A percentile compares a stretch with the other conserved stretches of the same genome.
These are phyloP conservation scores for Mellivora capensis DNA, from an alignment of 2,113 vertebrate genomes.

Conservation along the genomic window DNA sequence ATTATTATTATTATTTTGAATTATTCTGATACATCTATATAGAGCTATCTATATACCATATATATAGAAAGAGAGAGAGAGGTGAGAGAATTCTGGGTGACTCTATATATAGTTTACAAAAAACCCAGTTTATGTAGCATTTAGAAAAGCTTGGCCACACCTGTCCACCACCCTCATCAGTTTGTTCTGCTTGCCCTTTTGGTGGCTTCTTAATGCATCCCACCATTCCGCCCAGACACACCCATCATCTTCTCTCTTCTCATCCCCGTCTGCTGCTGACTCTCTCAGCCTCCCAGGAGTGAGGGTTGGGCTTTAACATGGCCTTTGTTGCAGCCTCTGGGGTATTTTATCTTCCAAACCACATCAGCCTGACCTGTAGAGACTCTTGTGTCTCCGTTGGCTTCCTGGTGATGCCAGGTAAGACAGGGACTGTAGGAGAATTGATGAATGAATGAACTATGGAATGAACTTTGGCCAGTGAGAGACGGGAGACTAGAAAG, in stretches of 20 bases:
- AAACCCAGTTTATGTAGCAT: background rate
- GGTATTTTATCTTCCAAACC: background rate
- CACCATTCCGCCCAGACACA: background rate
- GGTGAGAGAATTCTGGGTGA: background rate
- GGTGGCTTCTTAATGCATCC: background rate
- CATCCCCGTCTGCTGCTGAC: background rate
- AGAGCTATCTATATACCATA: background rate
- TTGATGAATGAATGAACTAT: too few species aligned
- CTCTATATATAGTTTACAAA: background rate
- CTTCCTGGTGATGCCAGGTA: background rate
- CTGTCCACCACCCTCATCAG: background rate
- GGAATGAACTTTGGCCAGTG: background rate
- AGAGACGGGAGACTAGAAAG: background rate
- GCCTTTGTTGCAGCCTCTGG: background rate
- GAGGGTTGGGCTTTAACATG: background rate
- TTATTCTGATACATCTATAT: background rate
- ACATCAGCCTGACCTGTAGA: background rate
- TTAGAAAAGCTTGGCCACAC: background rate
- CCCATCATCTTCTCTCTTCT: background rate
- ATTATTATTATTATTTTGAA: background rate
- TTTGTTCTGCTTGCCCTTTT: background rate
- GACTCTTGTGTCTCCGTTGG: background rate
- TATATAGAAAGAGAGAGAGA: background rate
- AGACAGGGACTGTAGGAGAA: background rate
- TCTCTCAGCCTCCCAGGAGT: background rate